Base-by-base conservation (phyloP, 2,797 vertebrate species). In the Smutsia temminckii region DNA sequence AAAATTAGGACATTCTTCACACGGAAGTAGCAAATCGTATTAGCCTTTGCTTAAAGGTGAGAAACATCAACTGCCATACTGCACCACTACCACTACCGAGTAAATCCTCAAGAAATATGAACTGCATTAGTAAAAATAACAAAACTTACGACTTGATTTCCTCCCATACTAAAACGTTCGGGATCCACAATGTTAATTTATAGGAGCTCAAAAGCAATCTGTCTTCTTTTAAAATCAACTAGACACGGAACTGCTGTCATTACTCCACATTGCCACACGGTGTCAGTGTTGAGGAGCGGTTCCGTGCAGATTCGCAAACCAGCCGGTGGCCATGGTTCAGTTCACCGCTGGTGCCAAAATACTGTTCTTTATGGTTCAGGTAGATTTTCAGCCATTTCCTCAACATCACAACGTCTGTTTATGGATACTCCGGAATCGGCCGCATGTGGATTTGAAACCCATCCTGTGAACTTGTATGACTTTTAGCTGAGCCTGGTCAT, bases 201-300 rank as follows among this genome's bases (percentile, higher is more conserved):
- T 2, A 20, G 11, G 11, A 46, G 5, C 27, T 61, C 40, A 14
- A 20, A 10, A 72, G 11, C 37, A 46, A 18, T 23, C 0, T 1
- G 1, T 11, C 20, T 1, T n/a, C 14, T 18, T 14, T 12, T 10
- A 23, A 25, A 17, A n/a, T 0, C n/a, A 14, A 21, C 4, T 0
- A 18, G 42, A 16, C 42, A 69, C 86, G 25, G 53, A 72, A n/a
- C n/a, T 5, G 7, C 29, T 66, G 91, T 53, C n/a, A 12, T 29
- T 46, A 29, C 77, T 0, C 8, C 49, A 6, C 6, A 0, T 0
- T 4, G 9, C 63, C 87, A 66, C 49, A 46, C 8, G 25, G 49
- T 32, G 81, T 66, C 83, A 27, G 53, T 74, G 93, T 72, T 27
- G 83, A 64, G 68, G 80, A 49, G 71, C 2, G 2, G n/a, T 9